Evolutionary conservation across 2,113 vertebrate species (phyloP).

Genomic region (Proterorhinus semilunaris): DNA sequence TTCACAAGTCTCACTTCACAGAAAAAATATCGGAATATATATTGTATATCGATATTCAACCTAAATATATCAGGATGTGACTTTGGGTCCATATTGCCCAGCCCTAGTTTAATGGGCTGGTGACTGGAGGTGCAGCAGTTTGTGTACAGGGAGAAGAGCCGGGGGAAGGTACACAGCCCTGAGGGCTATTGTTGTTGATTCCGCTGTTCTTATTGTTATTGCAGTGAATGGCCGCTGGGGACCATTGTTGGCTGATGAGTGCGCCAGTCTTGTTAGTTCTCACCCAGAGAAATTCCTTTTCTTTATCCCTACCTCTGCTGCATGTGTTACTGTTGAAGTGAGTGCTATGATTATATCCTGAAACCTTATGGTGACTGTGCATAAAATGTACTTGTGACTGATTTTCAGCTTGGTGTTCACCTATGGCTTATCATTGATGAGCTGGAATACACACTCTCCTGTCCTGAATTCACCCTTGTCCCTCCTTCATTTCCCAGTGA

Average conservation of each 20-base stretch:
- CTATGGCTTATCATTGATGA: conserved; percentile 49
- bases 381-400: neutral
- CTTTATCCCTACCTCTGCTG: conserved; percentile 46
- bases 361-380: neutral
- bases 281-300: conserved; percentile 40
- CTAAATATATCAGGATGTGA: too few relatives aligned
- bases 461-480: conserved; percentile 32
- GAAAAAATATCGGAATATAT: too few relatives aligned
- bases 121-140: too few relatives aligned
- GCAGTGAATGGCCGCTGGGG: conserved; percentile 60
- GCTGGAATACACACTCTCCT: conserved; percentile 59
- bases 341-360: conserved; percentile 15
- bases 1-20: too few relatives aligned
- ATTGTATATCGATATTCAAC: too few relatives aligned
- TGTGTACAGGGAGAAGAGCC: too few relatives aligned
- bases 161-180: too few relatives aligned
- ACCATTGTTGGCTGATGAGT: conserved; percentile 64
- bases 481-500: conserved; percentile 10
- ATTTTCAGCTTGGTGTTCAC: conserved; percentile 50
- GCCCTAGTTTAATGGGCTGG: too few relatives aligned
- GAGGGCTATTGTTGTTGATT: too few relatives aligned
- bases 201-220: neutral
- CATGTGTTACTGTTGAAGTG: conserved; percentile 63
- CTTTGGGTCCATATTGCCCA: too few relatives aligned
- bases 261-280: conserved; percentile 48